phyloP scores from a whole-genome alignment of 2,113 vertebrate species.

The Micromys minutus region DNA sequence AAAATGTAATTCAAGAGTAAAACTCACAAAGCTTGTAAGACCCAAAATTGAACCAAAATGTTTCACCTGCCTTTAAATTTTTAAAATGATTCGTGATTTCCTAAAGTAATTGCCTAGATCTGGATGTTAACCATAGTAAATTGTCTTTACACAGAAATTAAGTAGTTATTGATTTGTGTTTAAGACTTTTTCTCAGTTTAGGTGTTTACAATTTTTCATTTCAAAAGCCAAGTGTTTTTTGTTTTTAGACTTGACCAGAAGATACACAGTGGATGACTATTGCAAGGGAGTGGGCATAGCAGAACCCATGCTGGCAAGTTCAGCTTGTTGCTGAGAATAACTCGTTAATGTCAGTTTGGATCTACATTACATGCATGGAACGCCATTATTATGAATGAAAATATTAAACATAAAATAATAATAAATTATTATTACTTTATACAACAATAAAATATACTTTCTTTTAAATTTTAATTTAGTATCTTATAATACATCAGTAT shows the following conservation, averaged over 20 bases:
- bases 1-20: neutral
- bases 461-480: slow-evolving; percentile 3
- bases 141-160: neutral
- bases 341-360: neutral
- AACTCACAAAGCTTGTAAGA: neutral
- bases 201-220: neutral
- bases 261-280: neutral
- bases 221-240: neutral
- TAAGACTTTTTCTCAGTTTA: neutral
- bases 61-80: neutral
- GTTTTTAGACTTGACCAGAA: neutral
- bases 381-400: neutral
- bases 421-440: neutral
- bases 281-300: neutral
- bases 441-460: neutral
- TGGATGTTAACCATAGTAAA: neutral
- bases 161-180: neutral
- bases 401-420: neutral
- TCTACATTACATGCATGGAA: neutral
- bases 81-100: neutral
- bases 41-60: neutral
- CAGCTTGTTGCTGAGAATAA: neutral
- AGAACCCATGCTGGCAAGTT: neutral
- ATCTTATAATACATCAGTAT: slow-evolving; percentile 4
- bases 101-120: neutral